Evolutionary conservation across 2,797 vertebrate species (phyloP).

Genomic region (Sylvilagus floridanus): DNA sequence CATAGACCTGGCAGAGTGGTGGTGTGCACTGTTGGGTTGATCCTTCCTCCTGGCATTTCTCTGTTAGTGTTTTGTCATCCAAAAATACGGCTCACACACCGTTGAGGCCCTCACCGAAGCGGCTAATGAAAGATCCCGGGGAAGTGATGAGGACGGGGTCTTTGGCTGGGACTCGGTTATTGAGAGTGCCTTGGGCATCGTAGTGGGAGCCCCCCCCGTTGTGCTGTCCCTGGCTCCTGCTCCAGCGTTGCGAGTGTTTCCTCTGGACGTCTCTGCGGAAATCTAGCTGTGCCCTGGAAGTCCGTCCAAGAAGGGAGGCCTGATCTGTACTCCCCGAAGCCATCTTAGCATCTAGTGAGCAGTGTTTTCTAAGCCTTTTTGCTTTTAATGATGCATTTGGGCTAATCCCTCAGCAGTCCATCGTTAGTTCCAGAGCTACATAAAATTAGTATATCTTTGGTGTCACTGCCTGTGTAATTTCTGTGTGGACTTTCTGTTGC

Average conservation of each 20-base stretch:
- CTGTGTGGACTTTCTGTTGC: background rate
- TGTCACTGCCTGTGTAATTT: constrained; percentile 35
- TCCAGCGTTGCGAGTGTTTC: background rate
- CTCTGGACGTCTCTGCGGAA: background rate
- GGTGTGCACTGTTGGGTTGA: no score
- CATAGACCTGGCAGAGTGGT: background rate
- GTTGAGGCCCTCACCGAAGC: background rate
- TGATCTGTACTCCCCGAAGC: background rate
- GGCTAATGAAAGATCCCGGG: background rate
- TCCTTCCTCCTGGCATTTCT: background rate
- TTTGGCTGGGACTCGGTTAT: background rate
- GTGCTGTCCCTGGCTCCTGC: background rate
- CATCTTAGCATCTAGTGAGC: background rate
- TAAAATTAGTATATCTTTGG: constrained; percentile 1
- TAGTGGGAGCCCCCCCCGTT: background rate
- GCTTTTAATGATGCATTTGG: background rate
- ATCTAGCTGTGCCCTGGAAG: background rate
- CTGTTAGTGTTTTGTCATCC: constrained; percentile 24
- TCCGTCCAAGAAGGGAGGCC: background rate
- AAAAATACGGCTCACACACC: background rate
- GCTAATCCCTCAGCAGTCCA: background rate
- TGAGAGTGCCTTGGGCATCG: background rate
- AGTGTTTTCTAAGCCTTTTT: background rate
- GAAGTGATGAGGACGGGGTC: background rate
- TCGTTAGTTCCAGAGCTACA: background rate